Conservation (phyloP, 2,888 invertebrate genomes). For the Athripsodes cinereus region DNA sequence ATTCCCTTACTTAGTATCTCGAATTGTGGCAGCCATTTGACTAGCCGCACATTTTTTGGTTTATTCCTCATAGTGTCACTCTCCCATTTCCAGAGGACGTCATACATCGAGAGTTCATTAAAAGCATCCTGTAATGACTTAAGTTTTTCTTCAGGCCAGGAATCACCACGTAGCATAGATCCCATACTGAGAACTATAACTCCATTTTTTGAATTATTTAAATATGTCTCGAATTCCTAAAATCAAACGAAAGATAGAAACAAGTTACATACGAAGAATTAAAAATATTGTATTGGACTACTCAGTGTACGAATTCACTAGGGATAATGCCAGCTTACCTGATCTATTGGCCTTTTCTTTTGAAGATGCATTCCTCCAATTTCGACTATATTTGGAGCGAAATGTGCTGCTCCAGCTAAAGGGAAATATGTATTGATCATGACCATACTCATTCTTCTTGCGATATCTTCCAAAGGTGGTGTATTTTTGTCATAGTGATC, state of each 20-base stretch:
- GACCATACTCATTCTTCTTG: constrained; percentile 46
- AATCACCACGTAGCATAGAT: constrained; percentile 47
- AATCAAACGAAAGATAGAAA: too few relatives aligned
- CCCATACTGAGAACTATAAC: constrained; percentile 22
- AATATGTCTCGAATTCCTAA: constrained; percentile 14
- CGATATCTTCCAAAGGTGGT: constrained; percentile 43
- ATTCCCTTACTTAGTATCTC: constrained; percentile 48
- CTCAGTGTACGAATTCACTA: too few relatives aligned
- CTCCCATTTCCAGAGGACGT: constrained; percentile 82
- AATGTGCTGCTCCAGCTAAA: constrained; percentile 47
- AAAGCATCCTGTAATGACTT: constrained; percentile 66
- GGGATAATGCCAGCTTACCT: too few relatives aligned
- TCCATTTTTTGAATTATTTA: constrained; percentile 16
- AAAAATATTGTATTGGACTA: too few relatives aligned
- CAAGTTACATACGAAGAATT: too few relatives aligned
- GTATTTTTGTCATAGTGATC: constrained; percentile 38
- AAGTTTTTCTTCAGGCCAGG: constrained; percentile 70
- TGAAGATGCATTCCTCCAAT: constrained; percentile 50
- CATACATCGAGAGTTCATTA: constrained; percentile 62
- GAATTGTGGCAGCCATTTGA: constrained; percentile 60
- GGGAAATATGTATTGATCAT: constrained; percentile 57
- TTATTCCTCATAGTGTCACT: constrained; percentile 65
- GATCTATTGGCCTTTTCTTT: constrained; percentile 1
- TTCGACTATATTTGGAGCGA: constrained; percentile 52
- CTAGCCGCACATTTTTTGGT: constrained; percentile 66